A percentile compares a stretch with the other conserved stretches of the same genome.
These are phyloP conservation scores for Desmodus rotundus DNA, from an alignment of 2,113 vertebrate species.

Conservation along the genomic window DNA sequence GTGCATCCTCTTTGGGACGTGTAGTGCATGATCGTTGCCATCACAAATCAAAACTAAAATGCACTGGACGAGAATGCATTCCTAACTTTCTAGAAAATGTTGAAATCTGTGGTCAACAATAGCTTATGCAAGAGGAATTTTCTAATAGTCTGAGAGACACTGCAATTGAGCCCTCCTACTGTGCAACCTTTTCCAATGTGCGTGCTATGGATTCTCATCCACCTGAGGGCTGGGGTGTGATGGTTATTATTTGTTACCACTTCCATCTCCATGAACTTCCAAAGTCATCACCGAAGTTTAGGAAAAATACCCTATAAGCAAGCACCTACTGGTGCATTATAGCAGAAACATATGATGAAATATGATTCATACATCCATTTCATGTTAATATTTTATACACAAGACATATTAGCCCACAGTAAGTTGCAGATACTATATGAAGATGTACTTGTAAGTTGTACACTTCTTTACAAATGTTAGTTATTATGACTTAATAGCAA, in stretches of 20 bases:
- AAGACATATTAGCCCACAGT: background rate
- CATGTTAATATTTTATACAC: background rate
- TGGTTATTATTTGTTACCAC: background rate
- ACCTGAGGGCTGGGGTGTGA: background rate
- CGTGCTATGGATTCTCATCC: background rate
- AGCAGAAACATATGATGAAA: no score
- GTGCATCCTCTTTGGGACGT: no score
- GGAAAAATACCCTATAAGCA: background rate
- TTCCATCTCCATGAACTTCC: no score
- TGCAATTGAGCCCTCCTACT: background rate
- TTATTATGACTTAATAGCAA: no score
- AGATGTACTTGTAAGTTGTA: background rate
- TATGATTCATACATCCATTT: background rate
- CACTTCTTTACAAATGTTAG: background rate
- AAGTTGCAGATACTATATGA: background rate
- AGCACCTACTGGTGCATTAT: no score
- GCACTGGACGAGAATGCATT: no score
- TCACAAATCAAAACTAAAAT: no score
- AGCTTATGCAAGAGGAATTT: no score
- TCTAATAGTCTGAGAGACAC: no score
- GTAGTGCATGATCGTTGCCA: no score
- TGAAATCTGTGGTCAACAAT: no score
- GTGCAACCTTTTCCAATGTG: background rate
- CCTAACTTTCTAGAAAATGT: no score
- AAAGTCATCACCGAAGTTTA: background rate